These are phyloP conservation scores for Mormyrops boulengeri DNA, from an alignment of 2,797 vertebrate species.

Conservation along the genomic window DNA sequence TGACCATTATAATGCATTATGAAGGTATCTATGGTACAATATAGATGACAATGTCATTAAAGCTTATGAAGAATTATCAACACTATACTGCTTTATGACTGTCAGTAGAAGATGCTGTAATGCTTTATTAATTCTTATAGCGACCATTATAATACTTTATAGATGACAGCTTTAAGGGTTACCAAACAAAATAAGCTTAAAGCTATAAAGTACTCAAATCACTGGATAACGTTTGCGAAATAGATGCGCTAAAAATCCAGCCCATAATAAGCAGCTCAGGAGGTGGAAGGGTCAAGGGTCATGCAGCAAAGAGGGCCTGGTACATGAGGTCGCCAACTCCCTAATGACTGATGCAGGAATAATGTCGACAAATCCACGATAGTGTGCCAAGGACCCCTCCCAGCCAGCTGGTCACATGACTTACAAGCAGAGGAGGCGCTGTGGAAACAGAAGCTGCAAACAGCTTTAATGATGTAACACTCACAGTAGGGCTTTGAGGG, in stretches of 20 bases:
- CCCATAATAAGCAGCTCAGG: not conserved
- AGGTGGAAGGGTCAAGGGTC: not conserved
- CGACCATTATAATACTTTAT: not conserved
- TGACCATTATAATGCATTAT: not conserved
- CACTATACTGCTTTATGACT: not conserved
- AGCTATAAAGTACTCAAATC: not conserved
- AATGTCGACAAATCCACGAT: not conserved
- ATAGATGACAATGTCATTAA: not conserved
- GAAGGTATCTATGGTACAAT: not conserved
- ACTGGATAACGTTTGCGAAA: not conserved
- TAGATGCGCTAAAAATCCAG: not conserved
- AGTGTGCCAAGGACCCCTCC: not conserved
- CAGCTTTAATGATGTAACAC: not conserved
- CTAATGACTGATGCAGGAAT: not conserved
- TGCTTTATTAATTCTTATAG: not conserved
- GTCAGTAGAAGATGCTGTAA: not conserved
- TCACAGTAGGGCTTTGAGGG: not conserved
- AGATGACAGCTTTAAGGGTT: not conserved
- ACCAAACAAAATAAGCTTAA: not conserved
- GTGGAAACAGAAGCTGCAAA: not conserved
- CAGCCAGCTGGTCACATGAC: not conserved
- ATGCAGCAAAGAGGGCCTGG: not conserved
- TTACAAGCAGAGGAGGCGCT: not conserved
- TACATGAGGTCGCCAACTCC: not conserved
- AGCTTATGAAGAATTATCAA: not conserved